phyloP scores from a whole-genome alignment of 2,113 vertebrate species.

The Gracilinanus agilis region DNA sequence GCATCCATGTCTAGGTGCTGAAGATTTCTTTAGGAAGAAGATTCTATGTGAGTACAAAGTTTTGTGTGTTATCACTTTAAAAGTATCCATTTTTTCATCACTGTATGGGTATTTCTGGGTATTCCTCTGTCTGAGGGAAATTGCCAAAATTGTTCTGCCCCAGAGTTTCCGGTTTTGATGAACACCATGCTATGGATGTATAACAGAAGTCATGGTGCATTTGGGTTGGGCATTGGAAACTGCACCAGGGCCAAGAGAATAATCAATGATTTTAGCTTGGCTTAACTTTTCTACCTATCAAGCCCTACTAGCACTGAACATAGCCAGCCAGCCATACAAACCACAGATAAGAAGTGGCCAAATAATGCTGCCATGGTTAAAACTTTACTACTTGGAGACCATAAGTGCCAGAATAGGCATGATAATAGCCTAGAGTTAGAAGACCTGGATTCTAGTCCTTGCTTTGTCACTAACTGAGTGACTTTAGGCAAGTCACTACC shows the following conservation, averaged over 20 bases:
- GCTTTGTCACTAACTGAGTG: background rate
- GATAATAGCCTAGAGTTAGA: background rate
- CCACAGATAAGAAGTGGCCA: background rate
- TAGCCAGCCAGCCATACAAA: background rate
- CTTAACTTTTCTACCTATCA: background rate
- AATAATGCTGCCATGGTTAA: background rate
- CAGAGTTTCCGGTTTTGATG: background rate
- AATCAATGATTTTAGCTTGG: background rate
- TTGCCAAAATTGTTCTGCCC: background rate
- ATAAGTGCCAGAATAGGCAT: background rate
- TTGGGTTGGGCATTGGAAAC: background rate
- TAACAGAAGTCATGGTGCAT: background rate
- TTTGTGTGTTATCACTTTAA: background rate
- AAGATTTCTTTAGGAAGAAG: conserved; percentile 1
- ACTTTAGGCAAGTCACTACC: background rate
- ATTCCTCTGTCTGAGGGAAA: background rate
- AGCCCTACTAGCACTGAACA: background rate
- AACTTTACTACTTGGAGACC: background rate
- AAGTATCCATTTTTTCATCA: conserved; percentile 13
- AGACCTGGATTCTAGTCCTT: background rate
- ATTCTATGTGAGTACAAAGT: background rate
- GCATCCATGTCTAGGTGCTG: background rate
- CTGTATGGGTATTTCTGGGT: background rate
- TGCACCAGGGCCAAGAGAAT: background rate
- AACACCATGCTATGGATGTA: background rate